Percentiles rank a stretch among this genome's conserved stretches.
Conservation (phyloP, 2,113 vertebrate species). For the Pomatorhinus ruficollis region DNA sequence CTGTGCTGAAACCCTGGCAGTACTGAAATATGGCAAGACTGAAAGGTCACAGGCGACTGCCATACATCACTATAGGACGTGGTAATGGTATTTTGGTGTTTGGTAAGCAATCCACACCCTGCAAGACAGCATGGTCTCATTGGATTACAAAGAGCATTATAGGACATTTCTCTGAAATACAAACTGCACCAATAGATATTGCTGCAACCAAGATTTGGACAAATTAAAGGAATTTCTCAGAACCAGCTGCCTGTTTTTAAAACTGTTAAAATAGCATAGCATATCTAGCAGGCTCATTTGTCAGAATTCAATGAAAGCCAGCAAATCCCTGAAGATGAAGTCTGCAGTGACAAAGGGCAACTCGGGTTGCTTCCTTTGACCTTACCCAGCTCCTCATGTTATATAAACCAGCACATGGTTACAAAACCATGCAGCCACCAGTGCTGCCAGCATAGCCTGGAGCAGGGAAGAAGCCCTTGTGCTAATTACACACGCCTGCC, state of each 20-base stretch:
- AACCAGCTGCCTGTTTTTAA: neutral
- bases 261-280: neutral
- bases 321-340: neutral
- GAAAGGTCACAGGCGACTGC: neutral
- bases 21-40: neutral
- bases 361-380: neutral
- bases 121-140: rapidly evolving
- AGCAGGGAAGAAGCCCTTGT: neutral
- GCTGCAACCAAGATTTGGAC: neutral
- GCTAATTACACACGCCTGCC: neutral
- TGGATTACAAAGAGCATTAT: neutral
- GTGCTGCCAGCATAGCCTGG: neutral
- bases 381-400: neutral
- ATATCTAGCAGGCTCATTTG: neutral
- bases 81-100: neutral
- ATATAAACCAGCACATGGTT: neutral
- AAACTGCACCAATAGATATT: neutral
- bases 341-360: neutral
- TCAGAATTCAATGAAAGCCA: neutral
- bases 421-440: neutral
- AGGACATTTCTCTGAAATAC: neutral
- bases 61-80: neutral
- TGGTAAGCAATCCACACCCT: neutral
- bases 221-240: neutral
- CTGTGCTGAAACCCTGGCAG: rapidly evolving